These are phyloP conservation scores for Drosophila nannoptera DNA, from an alignment of 1,140 invertebrate genomes.

Conservation along the genomic window DNA sequence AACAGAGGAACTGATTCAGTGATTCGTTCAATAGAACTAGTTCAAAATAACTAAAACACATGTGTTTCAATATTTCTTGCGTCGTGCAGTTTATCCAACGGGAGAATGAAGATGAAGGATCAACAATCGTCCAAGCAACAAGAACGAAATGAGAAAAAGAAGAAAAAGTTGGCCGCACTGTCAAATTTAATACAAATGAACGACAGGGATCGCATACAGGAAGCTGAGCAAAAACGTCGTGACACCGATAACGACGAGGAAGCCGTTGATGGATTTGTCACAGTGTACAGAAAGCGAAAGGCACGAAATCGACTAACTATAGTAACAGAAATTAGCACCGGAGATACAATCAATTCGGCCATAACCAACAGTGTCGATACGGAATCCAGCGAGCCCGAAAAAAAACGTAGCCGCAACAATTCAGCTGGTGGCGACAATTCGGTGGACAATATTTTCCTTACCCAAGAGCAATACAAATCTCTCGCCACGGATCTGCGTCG, in stretches of 20 bases:
- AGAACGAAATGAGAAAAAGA: constrained; percentile 82
- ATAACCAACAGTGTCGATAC: constrained; percentile 1
- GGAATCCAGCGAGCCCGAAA: constrained; percentile 32
- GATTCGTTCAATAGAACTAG: neutral
- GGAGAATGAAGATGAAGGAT: constrained; percentile 61
- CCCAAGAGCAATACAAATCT: constrained; percentile 80
- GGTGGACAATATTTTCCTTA: constrained; percentile 54
- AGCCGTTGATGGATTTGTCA: constrained; percentile 55
- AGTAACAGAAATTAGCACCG: constrained; percentile 24
- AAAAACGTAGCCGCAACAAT: constrained; percentile 41
- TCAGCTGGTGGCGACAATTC: constrained; percentile 53
- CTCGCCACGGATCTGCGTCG: constrained; percentile 81
- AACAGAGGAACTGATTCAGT: neutral
- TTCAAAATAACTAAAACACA: constrained; percentile 13
- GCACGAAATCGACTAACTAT: constrained; percentile 54
- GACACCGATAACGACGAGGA: constrained; percentile 16
- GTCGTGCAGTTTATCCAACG: constrained; percentile 49
- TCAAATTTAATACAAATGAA: constrained; percentile 83
- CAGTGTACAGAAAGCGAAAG: constrained; percentile 61
- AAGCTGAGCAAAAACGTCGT: constrained; percentile 42
- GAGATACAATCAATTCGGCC: neutral
- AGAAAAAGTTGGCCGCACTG: constrained; percentile 83
- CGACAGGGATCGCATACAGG: constrained; percentile 80
- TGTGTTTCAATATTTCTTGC: constrained; percentile 37
- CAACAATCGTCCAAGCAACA: constrained; percentile 79